Evolutionary conservation across 2,797 vertebrate species (phyloP).

Genomic region (Ibycter americanus): DNA sequence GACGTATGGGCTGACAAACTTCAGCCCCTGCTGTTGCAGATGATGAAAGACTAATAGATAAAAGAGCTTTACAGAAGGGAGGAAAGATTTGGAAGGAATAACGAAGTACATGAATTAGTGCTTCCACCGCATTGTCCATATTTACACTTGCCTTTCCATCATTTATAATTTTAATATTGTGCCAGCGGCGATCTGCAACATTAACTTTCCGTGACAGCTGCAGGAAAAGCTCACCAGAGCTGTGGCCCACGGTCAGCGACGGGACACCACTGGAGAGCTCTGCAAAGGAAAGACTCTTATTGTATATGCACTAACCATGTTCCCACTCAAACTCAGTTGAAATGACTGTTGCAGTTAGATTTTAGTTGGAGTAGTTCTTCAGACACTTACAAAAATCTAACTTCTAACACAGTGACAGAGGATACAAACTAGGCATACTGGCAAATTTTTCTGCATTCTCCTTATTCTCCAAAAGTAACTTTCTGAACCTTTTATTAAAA

Average conservation of each 20-base stretch:
- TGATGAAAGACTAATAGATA: background rate
- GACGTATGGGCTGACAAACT: background rate
- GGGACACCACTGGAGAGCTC: slow-evolving; percentile 85
- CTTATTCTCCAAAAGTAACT: background rate
- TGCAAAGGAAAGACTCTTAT: slow-evolving; percentile 54
- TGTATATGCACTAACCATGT: background rate
- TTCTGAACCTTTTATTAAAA: background rate
- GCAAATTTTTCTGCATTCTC: background rate
- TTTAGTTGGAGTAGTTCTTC: background rate
- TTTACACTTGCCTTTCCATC: slow-evolving; percentile 84
- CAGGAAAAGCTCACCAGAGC: slow-evolving; percentile 84
- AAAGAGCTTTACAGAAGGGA: background rate
- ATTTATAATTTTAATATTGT: slow-evolving; percentile 83
- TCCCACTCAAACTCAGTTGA: background rate
- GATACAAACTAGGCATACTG: background rate
- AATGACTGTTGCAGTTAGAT: background rate
- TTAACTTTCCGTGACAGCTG: slow-evolving; percentile 77
- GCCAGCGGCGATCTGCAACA: slow-evolving; percentile 86
- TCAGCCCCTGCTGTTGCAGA: background rate
- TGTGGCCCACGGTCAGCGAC: slow-evolving; percentile 81
- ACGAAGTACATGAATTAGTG: background rate
- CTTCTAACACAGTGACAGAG: background rate
- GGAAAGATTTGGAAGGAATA: background rate
- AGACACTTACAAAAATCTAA: background rate
- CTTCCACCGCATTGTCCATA: background rate